A percentile compares a stretch with the other conserved stretches of the same genome.
Evolutionary conservation across 2,113 vertebrate species (phyloP).

Genomic region (Centropus unirufus): DNA sequence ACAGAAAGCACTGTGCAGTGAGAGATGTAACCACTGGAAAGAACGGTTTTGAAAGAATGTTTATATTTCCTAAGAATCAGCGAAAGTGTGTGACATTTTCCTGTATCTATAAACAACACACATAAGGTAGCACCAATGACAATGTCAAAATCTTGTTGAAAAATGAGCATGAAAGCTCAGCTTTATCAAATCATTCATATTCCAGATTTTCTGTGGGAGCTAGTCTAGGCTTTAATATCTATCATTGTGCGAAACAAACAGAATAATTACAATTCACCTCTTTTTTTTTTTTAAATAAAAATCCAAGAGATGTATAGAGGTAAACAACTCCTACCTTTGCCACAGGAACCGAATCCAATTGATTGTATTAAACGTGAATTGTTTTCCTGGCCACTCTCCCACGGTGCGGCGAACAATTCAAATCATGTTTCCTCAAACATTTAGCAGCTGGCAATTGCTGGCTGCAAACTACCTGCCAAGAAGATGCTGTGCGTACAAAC

Average conservation of each 20-base stretch:
- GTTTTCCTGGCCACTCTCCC: not conserved
- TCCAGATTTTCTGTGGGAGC: not conserved
- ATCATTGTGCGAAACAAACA: not conserved
- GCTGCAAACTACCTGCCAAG: not conserved
- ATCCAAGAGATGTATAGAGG: not conserved
- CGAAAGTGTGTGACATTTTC: not conserved
- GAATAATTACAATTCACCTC: not conserved
- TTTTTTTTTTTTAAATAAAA: not conserved
- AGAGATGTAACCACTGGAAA: not conserved
- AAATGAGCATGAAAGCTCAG: not conserved
- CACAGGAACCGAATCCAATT: not conserved
- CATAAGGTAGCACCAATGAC: not conserved
- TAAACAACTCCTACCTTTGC: not conserved
- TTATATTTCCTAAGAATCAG: not conserved
- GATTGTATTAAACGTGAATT: not conserved
- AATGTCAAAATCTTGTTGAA: not conserved
- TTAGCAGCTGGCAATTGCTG: not conserved
- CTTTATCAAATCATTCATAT: not conserved
- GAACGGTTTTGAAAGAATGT: not conserved
- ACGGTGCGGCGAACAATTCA: not conserved
- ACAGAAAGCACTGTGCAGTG: not conserved
- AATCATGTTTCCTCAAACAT: not conserved
- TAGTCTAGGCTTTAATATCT: not conserved
- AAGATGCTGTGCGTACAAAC: not conserved
- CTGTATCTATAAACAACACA: not conserved